phyloP scores from a whole-genome alignment of 2,113 vertebrate genomes.

The Camelus bactrianus region DNA sequence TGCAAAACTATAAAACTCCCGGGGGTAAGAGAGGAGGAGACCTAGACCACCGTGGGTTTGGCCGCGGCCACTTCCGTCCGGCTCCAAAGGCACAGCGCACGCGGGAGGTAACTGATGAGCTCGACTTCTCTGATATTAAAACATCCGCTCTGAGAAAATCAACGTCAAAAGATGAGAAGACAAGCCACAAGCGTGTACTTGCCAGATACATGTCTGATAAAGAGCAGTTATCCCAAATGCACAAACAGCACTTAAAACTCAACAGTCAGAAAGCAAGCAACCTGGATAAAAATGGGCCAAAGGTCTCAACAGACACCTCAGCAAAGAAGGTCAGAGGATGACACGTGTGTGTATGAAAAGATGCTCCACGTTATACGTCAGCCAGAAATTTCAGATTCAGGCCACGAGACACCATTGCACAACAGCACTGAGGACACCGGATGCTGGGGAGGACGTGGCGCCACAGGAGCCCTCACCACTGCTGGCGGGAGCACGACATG shows the following conservation, averaged over 20 bases:
- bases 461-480: not conserved
- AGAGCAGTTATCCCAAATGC: not conserved
- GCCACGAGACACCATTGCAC: not conserved
- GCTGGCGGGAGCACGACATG: not conserved
- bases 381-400: not conserved
- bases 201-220: not conserved
- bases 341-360: not conserved
- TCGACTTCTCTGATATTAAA: not conserved
- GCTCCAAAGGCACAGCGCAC: not conserved
- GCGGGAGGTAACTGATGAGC: not conserved
- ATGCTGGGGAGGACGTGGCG: not conserved
- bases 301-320: not conserved
- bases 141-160: not conserved
- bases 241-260: not conserved
- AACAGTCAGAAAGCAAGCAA: not conserved
- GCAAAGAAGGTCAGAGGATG: not conserved
- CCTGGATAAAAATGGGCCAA: not conserved
- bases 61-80: not conserved
- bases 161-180: not conserved
- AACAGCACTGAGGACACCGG: not conserved
- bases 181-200: not conserved
- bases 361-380: not conserved
- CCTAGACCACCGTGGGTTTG: not conserved
- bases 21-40: not conserved
- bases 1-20: not conserved